phyloP scores from a whole-genome alignment of 92 coral and sea anemone genomes.

The Epizoanthus ramosus region DNA sequence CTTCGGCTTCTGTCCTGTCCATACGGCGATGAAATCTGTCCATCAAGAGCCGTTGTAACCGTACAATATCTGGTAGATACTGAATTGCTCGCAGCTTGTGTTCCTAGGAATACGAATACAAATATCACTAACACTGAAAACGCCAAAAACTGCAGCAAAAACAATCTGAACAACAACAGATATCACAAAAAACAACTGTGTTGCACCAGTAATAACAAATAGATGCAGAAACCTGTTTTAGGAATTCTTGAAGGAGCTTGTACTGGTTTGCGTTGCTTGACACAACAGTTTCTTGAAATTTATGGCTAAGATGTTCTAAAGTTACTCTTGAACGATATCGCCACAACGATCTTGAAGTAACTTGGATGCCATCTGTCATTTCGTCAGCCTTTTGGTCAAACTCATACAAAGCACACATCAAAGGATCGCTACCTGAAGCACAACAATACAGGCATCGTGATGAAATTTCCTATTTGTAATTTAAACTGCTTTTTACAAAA shows the following conservation, averaged over 20 bases:
- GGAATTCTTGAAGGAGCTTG: slow-evolving; percentile 59
- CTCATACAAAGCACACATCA: slow-evolving; percentile 66
- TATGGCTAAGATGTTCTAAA: slow-evolving; percentile 58
- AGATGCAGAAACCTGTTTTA: slow-evolving; percentile 56
- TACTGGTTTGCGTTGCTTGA: slow-evolving; percentile 32
- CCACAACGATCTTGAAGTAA: slow-evolving; percentile 63
- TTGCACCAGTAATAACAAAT: too few species aligned
- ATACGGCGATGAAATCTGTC: slow-evolving; percentile 83
- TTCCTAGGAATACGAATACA: slow-evolving; percentile 49
- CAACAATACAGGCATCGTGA: background rate
- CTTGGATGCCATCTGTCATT: slow-evolving; percentile 17
- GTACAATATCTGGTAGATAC: slow-evolving; percentile 79
- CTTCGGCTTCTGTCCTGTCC: slow-evolving; percentile 74
- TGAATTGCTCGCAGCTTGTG: slow-evolving; percentile 74
- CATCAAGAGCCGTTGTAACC: slow-evolving; percentile 71
- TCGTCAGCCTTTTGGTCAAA: slow-evolving; percentile 62
- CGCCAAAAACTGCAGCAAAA: background rate
- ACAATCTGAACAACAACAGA: background rate
- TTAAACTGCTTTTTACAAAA: too few species aligned
- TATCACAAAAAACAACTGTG: background rate
- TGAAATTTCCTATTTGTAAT: too few species aligned
- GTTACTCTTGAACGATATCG: slow-evolving; percentile 71
- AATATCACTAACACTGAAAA: too few species aligned
- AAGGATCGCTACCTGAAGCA: slow-evolving; percentile 63
- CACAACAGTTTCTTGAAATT: slow-evolving; percentile 56